These are phyloP conservation scores for Pseudoatta argentina DNA, from an alignment of 1,140 invertebrate genomes.

Conservation along the genomic window DNA sequence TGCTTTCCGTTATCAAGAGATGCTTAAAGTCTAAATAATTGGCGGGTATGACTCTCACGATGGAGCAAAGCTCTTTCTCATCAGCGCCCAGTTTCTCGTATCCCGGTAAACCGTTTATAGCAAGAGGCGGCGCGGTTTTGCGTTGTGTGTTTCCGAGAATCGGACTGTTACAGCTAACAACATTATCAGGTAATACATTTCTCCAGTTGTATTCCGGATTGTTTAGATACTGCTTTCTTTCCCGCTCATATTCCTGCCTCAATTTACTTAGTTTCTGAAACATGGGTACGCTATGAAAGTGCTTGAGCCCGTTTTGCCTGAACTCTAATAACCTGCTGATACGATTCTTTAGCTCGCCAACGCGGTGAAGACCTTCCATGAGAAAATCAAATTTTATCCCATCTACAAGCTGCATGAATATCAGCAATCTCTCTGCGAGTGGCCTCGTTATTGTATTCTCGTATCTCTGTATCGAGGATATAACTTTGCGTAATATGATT, in stretches of 20 bases:
- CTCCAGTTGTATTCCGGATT: conserved; percentile 84
- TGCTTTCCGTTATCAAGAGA: conserved; percentile 91
- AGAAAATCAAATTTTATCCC: conserved; percentile 92
- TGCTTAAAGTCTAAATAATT: conserved; percentile 93
- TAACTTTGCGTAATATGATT: conserved; percentile 90
- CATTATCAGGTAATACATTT: conserved; percentile 70
- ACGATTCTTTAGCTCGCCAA: conserved; percentile 89
- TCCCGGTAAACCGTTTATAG: conserved; percentile 92
- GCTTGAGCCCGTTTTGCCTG: conserved; percentile 90
- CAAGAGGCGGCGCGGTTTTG: conserved; percentile 89
- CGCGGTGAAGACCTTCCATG: conserved; percentile 91
- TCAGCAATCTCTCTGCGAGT: conserved; percentile 88
- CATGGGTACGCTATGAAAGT: conserved; percentile 89
- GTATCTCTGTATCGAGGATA: conserved; percentile 89
- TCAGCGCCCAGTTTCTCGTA: conserved; percentile 91
- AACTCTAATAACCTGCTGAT: conserved; percentile 89
- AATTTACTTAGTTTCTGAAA: conserved; percentile 88
- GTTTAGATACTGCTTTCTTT: conserved; percentile 87
- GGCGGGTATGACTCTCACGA: conserved; percentile 90
- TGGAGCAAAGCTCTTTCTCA: conserved; percentile 93
- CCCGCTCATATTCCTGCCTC: conserved; percentile 88
- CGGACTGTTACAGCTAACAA: conserved; percentile 41
- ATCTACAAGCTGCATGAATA: conserved; percentile 91
- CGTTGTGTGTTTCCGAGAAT: conserved; percentile 70
- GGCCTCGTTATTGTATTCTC: conserved; percentile 88